Base-by-base conservation (phyloP, 2,797 vertebrate species). In the Podarcis siculus region DNA sequence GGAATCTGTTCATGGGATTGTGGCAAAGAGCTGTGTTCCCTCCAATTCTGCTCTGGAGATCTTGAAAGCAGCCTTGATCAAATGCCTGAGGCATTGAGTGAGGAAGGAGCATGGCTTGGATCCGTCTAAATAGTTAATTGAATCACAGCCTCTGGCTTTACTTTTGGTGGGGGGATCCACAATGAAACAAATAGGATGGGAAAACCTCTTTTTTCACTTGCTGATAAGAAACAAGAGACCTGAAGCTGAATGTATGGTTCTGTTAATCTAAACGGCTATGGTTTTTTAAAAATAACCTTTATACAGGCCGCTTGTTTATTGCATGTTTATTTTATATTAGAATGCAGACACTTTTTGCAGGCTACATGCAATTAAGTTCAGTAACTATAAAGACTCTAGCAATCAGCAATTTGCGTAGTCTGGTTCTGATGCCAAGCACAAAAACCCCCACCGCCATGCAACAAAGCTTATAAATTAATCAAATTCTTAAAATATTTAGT, bases 361-460 rank as follows among this genome's bases (percentile, higher is more conserved):
- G 96, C 97, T 96, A 96, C 95, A 94, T 88, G 94, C 95, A 95
- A 95, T 96, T 96, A 94, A 91, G 94, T 92, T 94, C 88, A 92
- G 89, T 88, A 95, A 95, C 89, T 95, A 94, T 96, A 91, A 94
- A 95, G 95, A 94, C 90, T 89, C 1, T 90, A 87, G 86, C 85
- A 94, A 94, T 96, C 96, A 96, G 95, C 94, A 95, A 91, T 95
- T 95, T 32, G 82, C 91, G 91, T 91, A 94, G 92, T 89, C 89
- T 91, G 81, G 85, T 93, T 80, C 79, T 23, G 61, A 13, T 96
- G 96, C 96, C 95, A 95, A 27, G 87, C 93, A 8, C 27, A 61
- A 85, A 95, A 95, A 32, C 77, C 49, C 13, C 72, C 88, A 94
- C 83, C 30, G 88, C 86, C 91, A 94, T 94, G 90, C 92, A 90